Conservation (phyloP, 1,140 invertebrate species). For the Bactericera cockerelli region DNA sequence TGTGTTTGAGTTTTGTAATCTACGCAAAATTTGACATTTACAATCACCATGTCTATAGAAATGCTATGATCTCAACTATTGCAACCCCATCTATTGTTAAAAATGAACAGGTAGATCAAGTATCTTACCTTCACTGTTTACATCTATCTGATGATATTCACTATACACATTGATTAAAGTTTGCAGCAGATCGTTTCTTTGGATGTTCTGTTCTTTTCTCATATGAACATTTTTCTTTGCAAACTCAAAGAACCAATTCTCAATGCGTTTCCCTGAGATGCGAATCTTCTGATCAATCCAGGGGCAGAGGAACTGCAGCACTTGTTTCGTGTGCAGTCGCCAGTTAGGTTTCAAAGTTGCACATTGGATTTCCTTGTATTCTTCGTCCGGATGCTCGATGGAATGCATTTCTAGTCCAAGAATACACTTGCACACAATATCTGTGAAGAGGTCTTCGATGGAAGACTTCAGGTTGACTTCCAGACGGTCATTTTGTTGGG, state of each 20-base stretch:
- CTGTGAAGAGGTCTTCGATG: neutral
- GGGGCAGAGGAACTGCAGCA: neutral
- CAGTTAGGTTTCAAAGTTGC: slow-evolving; percentile 1
- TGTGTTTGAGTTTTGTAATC: no score
- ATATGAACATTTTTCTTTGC: neutral
- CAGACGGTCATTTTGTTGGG: neutral
- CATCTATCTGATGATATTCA: neutral
- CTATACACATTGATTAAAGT: neutral
- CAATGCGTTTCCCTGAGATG: neutral
- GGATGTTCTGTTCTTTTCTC: neutral
- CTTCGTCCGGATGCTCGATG: neutral
- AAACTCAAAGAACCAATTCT: neutral
- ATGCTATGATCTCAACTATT: no score
- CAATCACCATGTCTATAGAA: no score
- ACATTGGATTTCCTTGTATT: neutral
- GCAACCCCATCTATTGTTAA: no score
- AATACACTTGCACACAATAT: neutral
- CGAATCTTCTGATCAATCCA: neutral
- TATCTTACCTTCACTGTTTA: neutral
- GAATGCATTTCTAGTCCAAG: neutral
- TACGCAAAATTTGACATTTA: no score
- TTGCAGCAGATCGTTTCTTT: neutral
- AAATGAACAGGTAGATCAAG: neutral
- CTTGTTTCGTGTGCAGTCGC: slow-evolving; percentile 1
- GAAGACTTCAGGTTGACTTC: neutral